Base-by-base conservation (phyloP, 2,888 invertebrate species). In the Dastarcus helophoroides region DNA sequence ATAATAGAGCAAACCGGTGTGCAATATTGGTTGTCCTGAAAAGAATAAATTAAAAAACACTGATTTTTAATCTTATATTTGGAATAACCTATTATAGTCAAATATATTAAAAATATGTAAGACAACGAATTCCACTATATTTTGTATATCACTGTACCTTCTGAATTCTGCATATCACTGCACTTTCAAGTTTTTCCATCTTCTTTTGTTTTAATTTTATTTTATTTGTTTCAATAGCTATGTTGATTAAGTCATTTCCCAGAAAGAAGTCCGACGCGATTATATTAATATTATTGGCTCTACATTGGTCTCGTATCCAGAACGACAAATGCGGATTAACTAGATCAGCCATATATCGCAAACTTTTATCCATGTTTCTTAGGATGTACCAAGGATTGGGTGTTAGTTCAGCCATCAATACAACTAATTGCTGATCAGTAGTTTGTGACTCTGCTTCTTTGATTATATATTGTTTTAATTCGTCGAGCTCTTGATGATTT, bases 331-430 rank as follows among this genome's bases (percentile, higher is more conserved):
- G 70, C 5, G 70, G 65, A 56, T 81, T 81, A 10, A 75, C 69
- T 1, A 49, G 51, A 25, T 76, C 67, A 1, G 77, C 76, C 56
- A 71, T 69, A 9, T 63, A 57, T 17, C 76, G 59, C 9, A 78
- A 52, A 3, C 73, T 71, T 2, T 69, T 70, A 6, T 69, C 56
- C 2, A 65, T 56, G 40, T 72, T 65, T 31, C 68, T 56, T 3
- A 74, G 47, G 17, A 76, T 68, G 41, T 73, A 71, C 13, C 65
- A 55, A 0, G 69, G 59, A 8, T 65, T 67, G 2, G 76, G 73
- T 0, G 78, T 78, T 25, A 76, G 63, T 53, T 77, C 73, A 1
- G 75, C 74, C 76, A 77, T 77, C 3, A 75, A 71, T 1, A 75
- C 69, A 46, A 59, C 59, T 36, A 67, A 17, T 6, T 73, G 75